Base-by-base conservation (phyloP, 2,113 vertebrate species). In the Crotophaga sulcirostris region DNA sequence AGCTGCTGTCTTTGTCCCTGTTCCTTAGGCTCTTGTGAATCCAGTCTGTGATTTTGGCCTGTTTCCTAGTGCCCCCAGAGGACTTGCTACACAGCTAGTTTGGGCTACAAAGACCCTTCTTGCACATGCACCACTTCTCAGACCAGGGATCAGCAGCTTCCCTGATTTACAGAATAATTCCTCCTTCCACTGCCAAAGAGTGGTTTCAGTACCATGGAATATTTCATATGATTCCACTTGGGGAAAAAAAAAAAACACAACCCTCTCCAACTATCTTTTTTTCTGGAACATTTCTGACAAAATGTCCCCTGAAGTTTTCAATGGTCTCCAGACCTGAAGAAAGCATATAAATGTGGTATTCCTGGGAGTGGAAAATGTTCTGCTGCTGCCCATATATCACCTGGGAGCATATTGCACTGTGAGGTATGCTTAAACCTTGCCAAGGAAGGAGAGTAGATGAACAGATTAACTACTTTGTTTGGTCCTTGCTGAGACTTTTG, bases 361-460 rank as follows among this genome's bases (percentile, higher is more conserved):
- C 83, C 31, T 70, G 81, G 85, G 85, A 96, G 23, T 86, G 87
- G 94, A 93, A 95, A 96, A 91, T 85, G 10, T 92, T 91, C 34
- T 91, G 38, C 75, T 81, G 38, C 60, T 84, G 42, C 59, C 33
- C 64, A 47, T 80, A 49, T 85, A 64, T 91, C 69, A 78, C 1
- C 9, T 63, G 91, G 87, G 69, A 93, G 33, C 38, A 62, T 6
- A 13, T 56, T 94, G 85, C 83, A 66, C 76, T 86, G 55, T 74
- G 64, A 94, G 24, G 47, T 83, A 75, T 40, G 68, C 66, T 91
- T 64, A 88, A 49, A 75, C 44, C 38, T 80, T 96, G 86, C 54
- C 84, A 89, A 59, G 44, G 90, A 81, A 76, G 31, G 60, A 84
- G 63, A 66, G 42, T 14, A 91, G 87, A 81, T 83, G 45, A 89